A percentile compares a stretch with the other conserved stretches of the same genome.
These are phyloP conservation scores for Megalonaias nervosa DNA, from an alignment of 1,140 invertebrate genomes.

Conservation along the genomic window DNA sequence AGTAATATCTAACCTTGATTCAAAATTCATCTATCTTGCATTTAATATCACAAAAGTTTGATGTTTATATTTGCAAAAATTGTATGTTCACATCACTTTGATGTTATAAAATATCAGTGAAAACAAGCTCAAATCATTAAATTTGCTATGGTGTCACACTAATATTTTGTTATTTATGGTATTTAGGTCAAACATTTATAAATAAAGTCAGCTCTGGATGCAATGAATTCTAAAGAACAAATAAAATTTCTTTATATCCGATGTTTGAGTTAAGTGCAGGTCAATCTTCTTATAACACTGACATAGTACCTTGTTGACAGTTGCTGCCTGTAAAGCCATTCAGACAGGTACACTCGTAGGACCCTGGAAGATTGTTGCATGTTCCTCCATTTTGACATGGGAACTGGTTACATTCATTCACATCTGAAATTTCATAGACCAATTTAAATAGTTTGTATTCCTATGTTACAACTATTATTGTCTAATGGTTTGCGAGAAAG, in stretches of 20 bases:
- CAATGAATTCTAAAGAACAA: neutral
- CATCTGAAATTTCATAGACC: slow-evolving; percentile 9
- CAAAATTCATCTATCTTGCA: no score
- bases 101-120: no score
- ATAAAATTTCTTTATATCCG: neutral
- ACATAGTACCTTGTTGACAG: slow-evolving; percentile 29
- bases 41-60: no score
- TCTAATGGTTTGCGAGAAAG: no score
- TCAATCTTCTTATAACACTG: neutral
- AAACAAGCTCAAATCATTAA: no score
- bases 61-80: no score
- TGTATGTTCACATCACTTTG: no score
- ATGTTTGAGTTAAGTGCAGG: neutral
- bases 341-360: slow-evolving; percentile 53
- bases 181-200: neutral
- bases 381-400: slow-evolving; percentile 45
- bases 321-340: slow-evolving; percentile 35
- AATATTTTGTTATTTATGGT: neutral
- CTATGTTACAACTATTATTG: no score
- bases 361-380: slow-evolving; percentile 41
- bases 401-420: slow-evolving; percentile 41
- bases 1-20: no score
- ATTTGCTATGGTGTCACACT: neutral
- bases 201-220: neutral
- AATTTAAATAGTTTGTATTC: no score